These are phyloP conservation scores for Manis javanica DNA, from an alignment of 2,797 vertebrate species.

Conservation along the genomic window DNA sequence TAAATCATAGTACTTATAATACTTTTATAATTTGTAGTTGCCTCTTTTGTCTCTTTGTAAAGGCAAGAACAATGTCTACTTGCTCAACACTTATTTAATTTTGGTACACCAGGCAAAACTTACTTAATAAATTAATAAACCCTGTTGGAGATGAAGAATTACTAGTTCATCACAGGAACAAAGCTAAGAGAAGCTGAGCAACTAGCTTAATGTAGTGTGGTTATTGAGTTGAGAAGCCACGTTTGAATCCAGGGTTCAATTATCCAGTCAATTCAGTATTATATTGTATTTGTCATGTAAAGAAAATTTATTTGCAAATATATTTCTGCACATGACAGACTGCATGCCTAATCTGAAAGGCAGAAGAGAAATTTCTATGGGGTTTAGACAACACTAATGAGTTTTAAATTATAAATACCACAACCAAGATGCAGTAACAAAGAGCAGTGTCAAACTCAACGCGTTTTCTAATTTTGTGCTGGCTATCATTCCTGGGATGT, in stretches of 20 bases:
- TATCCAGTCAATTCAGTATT: conserved; percentile 38
- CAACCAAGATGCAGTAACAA: conserved; percentile 32
- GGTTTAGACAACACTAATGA: neutral
- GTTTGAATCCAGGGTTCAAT: neutral
- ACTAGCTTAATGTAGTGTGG: conserved; percentile 12
- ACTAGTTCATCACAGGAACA: neutral
- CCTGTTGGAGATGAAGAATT: neutral
- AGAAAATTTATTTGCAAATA: conserved; percentile 42
- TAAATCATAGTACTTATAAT: conserved; percentile 35
- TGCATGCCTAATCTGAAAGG: neutral
- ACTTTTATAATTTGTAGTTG: conserved; percentile 17
- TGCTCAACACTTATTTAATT: neutral
- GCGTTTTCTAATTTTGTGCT: conserved; percentile 12
- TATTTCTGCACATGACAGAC: conserved; percentile 4
- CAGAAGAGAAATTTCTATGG: neutral
- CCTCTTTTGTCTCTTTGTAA: conserved; percentile 25
- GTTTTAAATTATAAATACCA: conserved; percentile 44
- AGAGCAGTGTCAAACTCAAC: conserved; percentile 43
- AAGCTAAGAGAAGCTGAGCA: conserved; percentile 16
- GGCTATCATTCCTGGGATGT: neutral
- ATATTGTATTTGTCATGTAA: conserved; percentile 6
- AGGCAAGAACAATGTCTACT: neutral
- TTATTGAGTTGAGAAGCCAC: conserved; percentile 45
- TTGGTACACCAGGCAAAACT: neutral
- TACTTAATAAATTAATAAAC: conserved; percentile 48